Evolutionary conservation across 2,888 invertebrate species (phyloP), one percentile per base, ranked within the genome.

Genomic region (Perdita meconis): DNA sequence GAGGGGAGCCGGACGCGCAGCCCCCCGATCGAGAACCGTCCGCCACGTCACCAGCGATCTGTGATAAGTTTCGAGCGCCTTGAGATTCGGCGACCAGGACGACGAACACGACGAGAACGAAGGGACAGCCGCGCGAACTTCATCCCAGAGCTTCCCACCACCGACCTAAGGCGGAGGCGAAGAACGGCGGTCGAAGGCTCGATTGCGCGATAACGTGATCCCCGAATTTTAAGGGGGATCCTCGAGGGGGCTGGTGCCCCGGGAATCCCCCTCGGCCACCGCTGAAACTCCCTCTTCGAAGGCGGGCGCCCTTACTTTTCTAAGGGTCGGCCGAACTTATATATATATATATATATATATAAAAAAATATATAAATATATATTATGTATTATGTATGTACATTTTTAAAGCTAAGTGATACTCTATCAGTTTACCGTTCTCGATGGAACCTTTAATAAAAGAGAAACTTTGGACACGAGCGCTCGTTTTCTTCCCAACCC

Each of bases 361-460:
- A n/a, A n/a, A n/a, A n/a, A n/a, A n/a, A n/a, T n/a, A n/a, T n/a
- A 72, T 72, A 75, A 38, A 79, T 69, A 69, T 55, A 76, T 72
- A 71, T 60, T 73, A 51, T 76, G 59, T 56, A 71, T 68, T 67
- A 66, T 64, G 70, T 78, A 69, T 71, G 67, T 80, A 55, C 85
- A 89, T 88, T 88, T 84, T 86, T 81, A 82, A 81, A 83, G 77
- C 57, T 80, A 84, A 84, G 84, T 83, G 81, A 84, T 85, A 87
- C 53, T 82, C n/a, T 30, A 82, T 78, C 82, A 78, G 63, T 74
- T 50, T 81, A 82, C 81, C 83, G 84, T 85, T 86, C 79, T 68
- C 75, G 71, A 69, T 78, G 80, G 85, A 83, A 87, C 84, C 84
- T 86, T 86, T 84, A 89, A 90, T 89, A 90, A 90, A 88, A 89